These are phyloP conservation scores for Patella depressa DNA, from an alignment of 2,888 invertebrate species.

Conservation along the genomic window DNA sequence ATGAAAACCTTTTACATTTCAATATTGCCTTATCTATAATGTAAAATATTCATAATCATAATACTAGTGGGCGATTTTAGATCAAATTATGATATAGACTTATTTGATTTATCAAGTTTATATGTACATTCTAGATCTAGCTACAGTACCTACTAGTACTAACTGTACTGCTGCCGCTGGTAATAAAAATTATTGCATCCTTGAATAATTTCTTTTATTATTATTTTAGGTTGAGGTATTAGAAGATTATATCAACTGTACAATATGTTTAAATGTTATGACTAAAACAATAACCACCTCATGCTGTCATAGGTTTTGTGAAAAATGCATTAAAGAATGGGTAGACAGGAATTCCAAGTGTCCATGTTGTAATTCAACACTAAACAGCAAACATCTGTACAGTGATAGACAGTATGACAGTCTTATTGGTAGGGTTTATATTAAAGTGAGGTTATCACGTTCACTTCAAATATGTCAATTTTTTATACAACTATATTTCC, in stretches of 20 bases:
- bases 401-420: slow-evolving; percentile 64
- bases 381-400: slow-evolving; percentile 44
- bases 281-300: slow-evolving; percentile 50
- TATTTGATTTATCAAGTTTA: no score
- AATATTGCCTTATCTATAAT: no score
- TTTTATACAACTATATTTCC: no score
- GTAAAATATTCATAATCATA: no score
- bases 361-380: slow-evolving; percentile 62
- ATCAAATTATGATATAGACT: no score
- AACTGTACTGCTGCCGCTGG: no score
- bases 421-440: slow-evolving; percentile 50
- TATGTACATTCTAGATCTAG: no score
- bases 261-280: slow-evolving; percentile 63
- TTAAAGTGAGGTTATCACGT: not conserved
- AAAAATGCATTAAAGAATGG: slow-evolving; percentile 64
- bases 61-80: no score
- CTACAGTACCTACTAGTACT: no score
- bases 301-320: slow-evolving; percentile 67
- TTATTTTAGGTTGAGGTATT: slow-evolving; percentile 48
- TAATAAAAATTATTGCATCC: no score
- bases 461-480: not conserved
- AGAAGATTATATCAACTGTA: slow-evolving; percentile 60
- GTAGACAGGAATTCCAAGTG: slow-evolving; percentile 61
- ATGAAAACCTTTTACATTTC: no score
- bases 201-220: not conserved